Evolutionary conservation across 2,888 invertebrate genomes (phyloP).

Genomic region (Pogonocherus hispidulus): DNA sequence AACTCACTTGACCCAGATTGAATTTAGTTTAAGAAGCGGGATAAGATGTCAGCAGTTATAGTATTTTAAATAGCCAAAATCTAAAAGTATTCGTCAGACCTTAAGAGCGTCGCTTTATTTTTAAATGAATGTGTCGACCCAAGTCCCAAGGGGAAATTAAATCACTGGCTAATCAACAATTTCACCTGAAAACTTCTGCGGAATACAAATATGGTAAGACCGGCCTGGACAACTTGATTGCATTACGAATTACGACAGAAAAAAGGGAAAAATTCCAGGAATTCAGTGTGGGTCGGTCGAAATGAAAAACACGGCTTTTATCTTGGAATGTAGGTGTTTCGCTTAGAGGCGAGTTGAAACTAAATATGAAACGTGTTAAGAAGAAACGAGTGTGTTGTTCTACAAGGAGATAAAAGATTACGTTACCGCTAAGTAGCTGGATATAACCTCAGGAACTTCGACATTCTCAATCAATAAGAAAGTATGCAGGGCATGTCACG

Average conservation of each 20-base stretch:
- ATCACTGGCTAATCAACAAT: background rate
- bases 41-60: too few relatives aligned
- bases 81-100: too few relatives aligned
- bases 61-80: too few relatives aligned
- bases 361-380: background rate
- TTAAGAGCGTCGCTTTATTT: too few relatives aligned
- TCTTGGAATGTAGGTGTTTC: slow-evolving; percentile 1
- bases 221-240: background rate
- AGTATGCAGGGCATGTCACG: too few relatives aligned
- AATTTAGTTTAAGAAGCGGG: too few relatives aligned
- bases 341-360: background rate
- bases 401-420: background rate
- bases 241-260: background rate
- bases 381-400: background rate
- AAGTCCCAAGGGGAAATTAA: background rate
- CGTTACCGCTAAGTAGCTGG: background rate
- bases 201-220: background rate
- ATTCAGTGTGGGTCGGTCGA: background rate
- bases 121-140: background rate
- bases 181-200: background rate
- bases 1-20: too few relatives aligned
- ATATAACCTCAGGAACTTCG: background rate
- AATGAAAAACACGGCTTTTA: slow-evolving; percentile 1
- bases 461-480: too few relatives aligned
- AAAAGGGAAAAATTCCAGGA: slow-evolving; percentile 17